Conservation (phyloP, 1,140 invertebrate genomes). For the Aricia agestis region DNA sequence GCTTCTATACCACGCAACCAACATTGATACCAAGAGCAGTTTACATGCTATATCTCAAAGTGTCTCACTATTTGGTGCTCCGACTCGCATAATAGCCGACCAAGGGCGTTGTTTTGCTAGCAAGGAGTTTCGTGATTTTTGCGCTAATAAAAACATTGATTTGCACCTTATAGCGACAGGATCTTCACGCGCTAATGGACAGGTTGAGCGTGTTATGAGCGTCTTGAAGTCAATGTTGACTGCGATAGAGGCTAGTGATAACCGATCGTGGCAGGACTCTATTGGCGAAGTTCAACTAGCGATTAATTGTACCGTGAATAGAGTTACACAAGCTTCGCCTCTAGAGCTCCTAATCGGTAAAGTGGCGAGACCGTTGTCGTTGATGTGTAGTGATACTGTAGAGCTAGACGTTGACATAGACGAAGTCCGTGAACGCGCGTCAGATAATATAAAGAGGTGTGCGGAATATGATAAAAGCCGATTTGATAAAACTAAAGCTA, state of each 20-base stretch:
- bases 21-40: conserved; percentile 30
- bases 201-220: conserved; percentile 50
- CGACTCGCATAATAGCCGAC: conserved; percentile 40
- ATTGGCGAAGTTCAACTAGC: conserved; percentile 47
- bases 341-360: conserved; percentile 41
- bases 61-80: conserved; percentile 39
- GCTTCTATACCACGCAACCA: conserved; percentile 26
- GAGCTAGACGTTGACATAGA: conserved; percentile 8
- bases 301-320: conserved; percentile 43
- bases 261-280: conserved; percentile 40
- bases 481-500: conserved; percentile 47
- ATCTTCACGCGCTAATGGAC: conserved; percentile 35
- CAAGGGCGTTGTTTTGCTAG: conserved; percentile 42
- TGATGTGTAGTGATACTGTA: conserved; percentile 30
- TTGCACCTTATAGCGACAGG: conserved; percentile 42
- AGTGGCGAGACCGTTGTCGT: conserved; percentile 38
- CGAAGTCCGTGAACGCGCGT: conserved; percentile 15
- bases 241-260: conserved; percentile 14
- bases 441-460: not conserved
- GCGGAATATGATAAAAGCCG: conserved; percentile 37
- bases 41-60: conserved; percentile 17
- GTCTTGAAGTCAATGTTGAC: conserved; percentile 31
- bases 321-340: conserved; percentile 38
- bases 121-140: conserved; percentile 42
- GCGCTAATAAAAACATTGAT: conserved; percentile 31